phyloP scores from a whole-genome alignment of 2,113 vertebrate species.

The Fukomys damarensis region DNA sequence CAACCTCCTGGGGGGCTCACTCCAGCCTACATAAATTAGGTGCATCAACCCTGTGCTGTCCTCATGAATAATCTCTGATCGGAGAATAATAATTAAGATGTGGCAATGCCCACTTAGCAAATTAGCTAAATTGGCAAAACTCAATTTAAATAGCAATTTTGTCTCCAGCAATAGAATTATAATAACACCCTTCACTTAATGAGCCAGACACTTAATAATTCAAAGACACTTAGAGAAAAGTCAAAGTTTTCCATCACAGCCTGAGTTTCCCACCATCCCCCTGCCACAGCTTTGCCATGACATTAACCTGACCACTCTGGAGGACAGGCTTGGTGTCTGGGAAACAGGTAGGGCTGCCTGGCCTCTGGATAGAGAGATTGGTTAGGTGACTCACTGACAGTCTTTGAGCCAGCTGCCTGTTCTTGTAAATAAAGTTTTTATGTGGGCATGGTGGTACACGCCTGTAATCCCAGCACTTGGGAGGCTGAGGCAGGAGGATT shows the following conservation, averaged over 20 bases:
- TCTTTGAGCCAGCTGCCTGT: neutral
- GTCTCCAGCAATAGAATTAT: constrained; percentile 74
- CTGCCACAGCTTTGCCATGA: neutral
- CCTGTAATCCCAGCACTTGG: no score
- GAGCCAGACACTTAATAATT: constrained; percentile 81
- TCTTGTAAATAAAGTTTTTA: constrained; percentile 46
- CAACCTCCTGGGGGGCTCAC: neutral
- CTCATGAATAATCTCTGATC: constrained; percentile 52
- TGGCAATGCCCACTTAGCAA: constrained; percentile 75
- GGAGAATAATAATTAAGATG: constrained; percentile 68
- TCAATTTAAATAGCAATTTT: constrained; percentile 79
- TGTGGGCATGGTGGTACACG: no score
- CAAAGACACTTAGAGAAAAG: constrained; percentile 73
- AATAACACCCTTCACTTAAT: constrained; percentile 76
- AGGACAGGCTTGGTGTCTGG: neutral
- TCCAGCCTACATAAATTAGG: neutral
- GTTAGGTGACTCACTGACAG: neutral
- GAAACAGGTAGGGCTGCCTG: neutral
- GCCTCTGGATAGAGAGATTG: neutral
- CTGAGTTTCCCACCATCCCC: neutral
- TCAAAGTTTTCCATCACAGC: constrained; percentile 26
- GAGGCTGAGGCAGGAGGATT: no score
- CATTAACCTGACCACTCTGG: accelerated
- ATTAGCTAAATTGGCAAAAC: constrained; percentile 79
- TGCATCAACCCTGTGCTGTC: neutral